These are phyloP conservation scores for Melinaea marsaeus DNA, from an alignment of 2,888 invertebrate genomes.

Conservation along the genomic window DNA sequence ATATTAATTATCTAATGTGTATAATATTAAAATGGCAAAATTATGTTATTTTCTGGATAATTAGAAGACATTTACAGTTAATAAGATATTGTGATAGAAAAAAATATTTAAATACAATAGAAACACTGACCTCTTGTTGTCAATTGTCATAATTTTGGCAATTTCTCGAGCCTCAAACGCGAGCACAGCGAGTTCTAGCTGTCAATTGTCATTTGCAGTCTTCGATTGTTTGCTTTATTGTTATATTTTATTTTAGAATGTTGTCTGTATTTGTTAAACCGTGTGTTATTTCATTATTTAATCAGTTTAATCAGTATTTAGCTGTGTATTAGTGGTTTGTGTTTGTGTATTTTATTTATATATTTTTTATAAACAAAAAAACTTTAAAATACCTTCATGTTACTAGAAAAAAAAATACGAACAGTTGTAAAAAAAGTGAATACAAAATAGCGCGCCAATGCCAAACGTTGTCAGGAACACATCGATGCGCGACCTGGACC, in stretches of 20 bases:
- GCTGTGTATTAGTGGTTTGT: slow-evolving; percentile 14
- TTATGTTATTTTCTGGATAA: too few species aligned
- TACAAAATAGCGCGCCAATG: slow-evolving; percentile 57
- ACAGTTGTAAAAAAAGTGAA: slow-evolving; percentile 41
- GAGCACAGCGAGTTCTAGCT: slow-evolving; percentile 20
- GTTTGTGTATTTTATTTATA: slow-evolving; percentile 23
- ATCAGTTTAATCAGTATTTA: slow-evolving; percentile 33
- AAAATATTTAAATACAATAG: too few species aligned
- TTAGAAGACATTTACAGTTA: too few species aligned
- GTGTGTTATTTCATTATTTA: slow-evolving; percentile 35
- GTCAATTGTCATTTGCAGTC: slow-evolving; percentile 51
- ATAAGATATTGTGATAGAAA: too few species aligned
- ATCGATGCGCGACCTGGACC: slow-evolving; percentile 40
- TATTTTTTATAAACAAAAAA: slow-evolving; percentile 27
- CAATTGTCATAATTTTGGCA: slow-evolving; percentile 9
- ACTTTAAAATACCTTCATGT: slow-evolving; percentile 37
- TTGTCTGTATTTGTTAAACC: slow-evolving; percentile 35
- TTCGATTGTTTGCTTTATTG: slow-evolving; percentile 71
- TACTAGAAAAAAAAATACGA: slow-evolving; percentile 33
- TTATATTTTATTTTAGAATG: slow-evolving; percentile 58
- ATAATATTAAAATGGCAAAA: too few species aligned
- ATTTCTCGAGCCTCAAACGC: slow-evolving; percentile 7
- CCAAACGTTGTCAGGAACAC: slow-evolving; percentile 49
- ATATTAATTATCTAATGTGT: too few species aligned
- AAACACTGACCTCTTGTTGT: not conserved